phyloP scores from a whole-genome alignment of 92 coral and sea anemone species.

The Virgularia gustaviana region DNA sequence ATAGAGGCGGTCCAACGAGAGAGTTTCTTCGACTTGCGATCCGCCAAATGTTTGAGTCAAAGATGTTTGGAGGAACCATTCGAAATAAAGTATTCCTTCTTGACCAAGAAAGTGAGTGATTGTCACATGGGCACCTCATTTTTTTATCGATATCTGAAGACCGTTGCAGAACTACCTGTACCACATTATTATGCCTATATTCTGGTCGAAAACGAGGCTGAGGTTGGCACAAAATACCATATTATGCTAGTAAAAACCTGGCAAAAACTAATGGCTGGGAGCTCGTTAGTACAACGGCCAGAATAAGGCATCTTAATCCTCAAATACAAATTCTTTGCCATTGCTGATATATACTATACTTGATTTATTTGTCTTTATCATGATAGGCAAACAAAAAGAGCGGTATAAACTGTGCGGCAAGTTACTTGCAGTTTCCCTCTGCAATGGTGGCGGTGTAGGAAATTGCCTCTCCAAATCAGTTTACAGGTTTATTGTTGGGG shows the following conservation, averaged over 20 bases:
- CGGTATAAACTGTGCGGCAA: slow-evolving; percentile 40
- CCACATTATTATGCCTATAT: too few relatives aligned
- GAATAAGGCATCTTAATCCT: too few relatives aligned
- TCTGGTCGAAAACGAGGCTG: too few relatives aligned
- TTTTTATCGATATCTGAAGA: too few relatives aligned
- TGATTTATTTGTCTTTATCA: too few relatives aligned
- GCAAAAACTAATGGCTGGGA: too few relatives aligned
- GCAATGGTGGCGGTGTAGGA: slow-evolving; percentile 55
- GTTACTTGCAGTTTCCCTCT: slow-evolving; percentile 47
- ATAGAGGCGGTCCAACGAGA: slow-evolving; percentile 37
- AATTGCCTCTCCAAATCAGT: slow-evolving; percentile 37
- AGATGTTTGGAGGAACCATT: slow-evolving; percentile 1
- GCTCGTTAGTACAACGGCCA: too few relatives aligned
- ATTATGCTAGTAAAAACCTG: too few relatives aligned
- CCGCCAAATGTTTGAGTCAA: background rate
- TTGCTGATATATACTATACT: too few relatives aligned
- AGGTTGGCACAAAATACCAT: too few relatives aligned
- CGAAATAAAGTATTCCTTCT: slow-evolving; percentile 11
- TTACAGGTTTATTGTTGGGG: slow-evolving; percentile 23
- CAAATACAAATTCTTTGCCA: too few relatives aligned
- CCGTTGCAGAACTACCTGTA: too few relatives aligned
- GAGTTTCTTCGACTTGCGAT: slow-evolving; percentile 38
- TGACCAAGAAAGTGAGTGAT: slow-evolving; percentile 14
- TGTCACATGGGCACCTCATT: background rate
- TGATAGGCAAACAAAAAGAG: slow-evolving; percentile 11